A percentile compares a stretch with the other conserved stretches of the same genome.
phyloP scores from a whole-genome alignment of 2,888 invertebrate species.

The Melolontha melolontha region DNA sequence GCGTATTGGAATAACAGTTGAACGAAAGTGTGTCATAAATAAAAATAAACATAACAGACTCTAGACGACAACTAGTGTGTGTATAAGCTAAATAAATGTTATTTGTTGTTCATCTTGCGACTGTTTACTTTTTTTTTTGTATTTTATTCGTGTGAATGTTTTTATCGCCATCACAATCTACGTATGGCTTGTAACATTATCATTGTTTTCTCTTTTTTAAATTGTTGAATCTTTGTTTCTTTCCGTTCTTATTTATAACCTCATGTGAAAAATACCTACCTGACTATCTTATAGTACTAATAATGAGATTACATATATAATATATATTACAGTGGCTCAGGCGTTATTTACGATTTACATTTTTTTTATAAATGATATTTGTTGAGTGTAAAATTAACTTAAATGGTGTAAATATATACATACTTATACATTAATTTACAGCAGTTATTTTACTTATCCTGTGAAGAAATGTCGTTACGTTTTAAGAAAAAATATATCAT shows the following conservation, averaged over 20 bases:
- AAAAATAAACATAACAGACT: constrained; percentile 26
- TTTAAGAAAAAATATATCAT: constrained; percentile 42
- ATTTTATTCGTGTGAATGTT: constrained; percentile 56
- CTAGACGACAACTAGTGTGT: constrained; percentile 53
- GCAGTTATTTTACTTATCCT: constrained; percentile 40
- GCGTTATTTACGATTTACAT: constrained; percentile 49
- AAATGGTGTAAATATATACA: constrained; percentile 49
- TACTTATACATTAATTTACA: constrained; percentile 45
- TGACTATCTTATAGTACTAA: constrained; percentile 47
- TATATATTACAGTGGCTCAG: constrained; percentile 48
- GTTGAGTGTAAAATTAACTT: constrained; percentile 49
- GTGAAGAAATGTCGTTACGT: constrained; percentile 40
- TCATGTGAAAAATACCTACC: constrained; percentile 47
- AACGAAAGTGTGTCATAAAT: constrained; percentile 33
- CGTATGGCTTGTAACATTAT: constrained; percentile 54
- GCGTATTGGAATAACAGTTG: constrained; percentile 15
- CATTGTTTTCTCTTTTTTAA: constrained; percentile 46
- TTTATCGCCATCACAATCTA: constrained; percentile 46
- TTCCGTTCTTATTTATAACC: constrained; percentile 48
- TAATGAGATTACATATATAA: constrained; percentile 46
- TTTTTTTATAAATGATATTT: constrained; percentile 49
- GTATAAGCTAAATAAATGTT: constrained; percentile 58
- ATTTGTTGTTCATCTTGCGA: constrained; percentile 59
- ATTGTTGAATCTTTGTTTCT: constrained; percentile 34
- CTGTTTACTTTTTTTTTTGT: constrained; percentile 57